phyloP scores from a whole-genome alignment of 2,888 invertebrate genomes.

The Cryptocephalus primarius region DNA sequence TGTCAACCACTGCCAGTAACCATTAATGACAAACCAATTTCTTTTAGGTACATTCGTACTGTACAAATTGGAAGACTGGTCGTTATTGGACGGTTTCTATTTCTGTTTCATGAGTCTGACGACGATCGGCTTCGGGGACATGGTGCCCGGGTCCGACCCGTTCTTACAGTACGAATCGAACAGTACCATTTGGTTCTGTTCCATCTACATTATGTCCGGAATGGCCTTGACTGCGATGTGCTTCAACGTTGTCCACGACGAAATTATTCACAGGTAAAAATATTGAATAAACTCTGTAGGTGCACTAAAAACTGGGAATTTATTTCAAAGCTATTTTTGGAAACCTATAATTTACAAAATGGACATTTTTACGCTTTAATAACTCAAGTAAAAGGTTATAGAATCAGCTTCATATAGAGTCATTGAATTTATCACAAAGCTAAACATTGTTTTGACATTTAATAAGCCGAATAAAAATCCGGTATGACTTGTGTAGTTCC shows the following conservation, averaged over 20 bases:
- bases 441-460: too few relatives aligned
- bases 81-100: conserved; percentile 80
- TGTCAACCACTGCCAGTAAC: not conserved
- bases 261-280: conserved; percentile 61
- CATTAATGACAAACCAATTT: not conserved
- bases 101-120: conserved; percentile 94
- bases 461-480: too few relatives aligned
- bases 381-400: too few relatives aligned
- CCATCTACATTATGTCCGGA: conserved; percentile 75
- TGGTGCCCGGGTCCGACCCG: conserved; percentile 61
- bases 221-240: conserved; percentile 85
- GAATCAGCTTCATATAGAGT: too few relatives aligned
- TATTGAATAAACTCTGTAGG: too few relatives aligned
- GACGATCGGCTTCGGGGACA: conserved; percentile 83
- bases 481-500: too few relatives aligned
- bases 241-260: conserved; percentile 81
- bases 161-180: conserved; percentile 49
- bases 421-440: too few relatives aligned
- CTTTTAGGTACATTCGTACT: conserved; percentile 49
- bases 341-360: too few relatives aligned
- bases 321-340: too few relatives aligned
- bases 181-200: conserved; percentile 79
- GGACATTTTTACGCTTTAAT: too few relatives aligned
- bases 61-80: conserved; percentile 83
- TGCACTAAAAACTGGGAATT: too few relatives aligned